These are phyloP conservation scores for Zaprionus lineosus DNA, from an alignment of 2,888 invertebrate genomes.

Conservation along the genomic window DNA sequence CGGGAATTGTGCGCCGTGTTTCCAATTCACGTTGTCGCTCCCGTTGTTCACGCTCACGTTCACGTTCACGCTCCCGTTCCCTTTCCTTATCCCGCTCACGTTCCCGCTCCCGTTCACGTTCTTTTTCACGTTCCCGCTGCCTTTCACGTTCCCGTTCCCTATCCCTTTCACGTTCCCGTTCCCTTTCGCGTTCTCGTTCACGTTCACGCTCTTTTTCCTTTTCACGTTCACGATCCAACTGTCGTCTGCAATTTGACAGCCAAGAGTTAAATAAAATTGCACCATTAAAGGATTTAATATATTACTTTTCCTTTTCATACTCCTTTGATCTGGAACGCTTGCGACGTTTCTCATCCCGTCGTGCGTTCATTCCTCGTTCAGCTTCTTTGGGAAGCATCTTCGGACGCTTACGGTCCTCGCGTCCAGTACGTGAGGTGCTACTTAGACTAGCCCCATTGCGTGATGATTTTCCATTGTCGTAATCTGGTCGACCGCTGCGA, in stretches of 20 bases:
- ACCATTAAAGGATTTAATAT: too few species aligned
- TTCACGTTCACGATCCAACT: constrained; percentile 76
- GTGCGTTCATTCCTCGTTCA: constrained; percentile 40
- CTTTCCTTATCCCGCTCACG: constrained; percentile 58
- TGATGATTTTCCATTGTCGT: constrained; percentile 68
- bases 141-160: constrained; percentile 61
- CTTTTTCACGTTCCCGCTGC: constrained; percentile 83
- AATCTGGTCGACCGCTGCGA: constrained; percentile 48
- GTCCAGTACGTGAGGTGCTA: constrained; percentile 42
- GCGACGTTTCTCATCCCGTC: constrained; percentile 79
- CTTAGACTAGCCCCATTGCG: constrained; percentile 67
- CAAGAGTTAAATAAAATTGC: too few species aligned
- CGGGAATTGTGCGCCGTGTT: constrained; percentile 35
- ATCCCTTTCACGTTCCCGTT: constrained; percentile 41
- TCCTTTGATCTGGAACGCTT: constrained; percentile 78
- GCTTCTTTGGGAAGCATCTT: constrained; percentile 55
- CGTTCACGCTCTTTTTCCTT: constrained; percentile 54
- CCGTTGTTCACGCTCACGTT: constrained; percentile 83
- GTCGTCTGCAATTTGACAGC: constrained; percentile 47
- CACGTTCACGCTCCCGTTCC: constrained; percentile 84
- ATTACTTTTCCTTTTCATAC: constrained; percentile 79
- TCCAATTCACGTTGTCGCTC: constrained; percentile 85
- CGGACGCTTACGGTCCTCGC: constrained; percentile 76
- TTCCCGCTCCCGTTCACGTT: constrained; percentile 72
- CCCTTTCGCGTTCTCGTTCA: constrained; percentile 82